Evolutionary conservation across 2,797 vertebrate species (phyloP).

Genomic region (Pseudochirops cupreus): DNA sequence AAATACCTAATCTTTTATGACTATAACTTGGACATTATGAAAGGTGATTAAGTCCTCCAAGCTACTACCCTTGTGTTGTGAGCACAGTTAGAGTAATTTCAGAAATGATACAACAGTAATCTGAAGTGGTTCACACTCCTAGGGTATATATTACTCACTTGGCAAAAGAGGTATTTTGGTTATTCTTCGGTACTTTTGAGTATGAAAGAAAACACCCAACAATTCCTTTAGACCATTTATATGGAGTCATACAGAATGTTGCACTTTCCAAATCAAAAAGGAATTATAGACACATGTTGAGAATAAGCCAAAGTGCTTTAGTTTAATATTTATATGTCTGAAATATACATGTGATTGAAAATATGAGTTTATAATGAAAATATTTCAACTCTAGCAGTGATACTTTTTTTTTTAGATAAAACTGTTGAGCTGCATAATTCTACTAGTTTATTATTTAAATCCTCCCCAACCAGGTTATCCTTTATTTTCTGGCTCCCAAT

Average conservation of each 20-base stretch:
- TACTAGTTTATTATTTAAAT: neutral
- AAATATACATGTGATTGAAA: neutral
- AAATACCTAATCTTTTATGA: neutral
- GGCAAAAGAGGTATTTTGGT: neutral
- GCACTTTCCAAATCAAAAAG: neutral
- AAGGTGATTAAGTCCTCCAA: neutral
- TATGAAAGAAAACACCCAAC: neutral
- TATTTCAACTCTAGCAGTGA: neutral
- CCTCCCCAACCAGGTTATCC: neutral
- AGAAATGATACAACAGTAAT: neutral
- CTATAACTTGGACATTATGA: neutral
- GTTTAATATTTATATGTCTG: neutral
- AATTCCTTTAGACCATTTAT: neutral
- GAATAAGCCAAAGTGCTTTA: neutral
- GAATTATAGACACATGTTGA: neutral
- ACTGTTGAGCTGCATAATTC: neutral
- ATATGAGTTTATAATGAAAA: constrained; percentile 1
- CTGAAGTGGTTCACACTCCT: neutral
- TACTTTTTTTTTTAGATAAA: neutral
- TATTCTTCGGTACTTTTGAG: neutral
- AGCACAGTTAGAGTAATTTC: neutral
- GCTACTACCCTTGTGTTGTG: neutral
- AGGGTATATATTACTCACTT: neutral
- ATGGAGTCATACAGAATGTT: neutral
- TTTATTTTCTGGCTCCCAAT: neutral